phyloP scores from a whole-genome alignment of 2,888 invertebrate species.

The Agrotis puta region DNA sequence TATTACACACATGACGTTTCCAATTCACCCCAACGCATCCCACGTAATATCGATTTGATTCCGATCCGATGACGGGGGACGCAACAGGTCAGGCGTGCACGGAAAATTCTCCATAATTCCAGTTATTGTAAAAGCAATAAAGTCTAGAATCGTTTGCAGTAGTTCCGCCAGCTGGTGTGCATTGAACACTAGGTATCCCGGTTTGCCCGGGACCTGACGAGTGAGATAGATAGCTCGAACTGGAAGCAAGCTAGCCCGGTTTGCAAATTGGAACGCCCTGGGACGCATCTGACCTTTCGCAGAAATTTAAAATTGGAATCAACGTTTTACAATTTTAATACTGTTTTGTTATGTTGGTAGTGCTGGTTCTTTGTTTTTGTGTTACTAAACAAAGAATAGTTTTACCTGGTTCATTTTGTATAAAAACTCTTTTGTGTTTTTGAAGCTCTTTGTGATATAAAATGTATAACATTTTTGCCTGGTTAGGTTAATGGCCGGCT shows the following conservation, averaged over 20 bases:
- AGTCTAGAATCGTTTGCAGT: slow-evolving; percentile 72
- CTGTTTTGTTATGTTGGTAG: slow-evolving; percentile 31
- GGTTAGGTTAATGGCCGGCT: background rate
- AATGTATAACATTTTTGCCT: slow-evolving; percentile 16
- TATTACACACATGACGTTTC: slow-evolving; percentile 42
- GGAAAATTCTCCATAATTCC: slow-evolving; percentile 33
- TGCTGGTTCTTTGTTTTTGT: slow-evolving; percentile 40
- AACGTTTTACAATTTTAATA: slow-evolving; percentile 49
- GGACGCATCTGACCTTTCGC: slow-evolving; percentile 77
- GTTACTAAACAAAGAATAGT: slow-evolving; percentile 36
- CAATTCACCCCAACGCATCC: slow-evolving; percentile 58
- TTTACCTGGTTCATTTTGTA: slow-evolving; percentile 33
- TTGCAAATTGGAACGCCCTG: slow-evolving; percentile 71
- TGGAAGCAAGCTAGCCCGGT: slow-evolving; percentile 67
- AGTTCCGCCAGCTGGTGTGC: slow-evolving; percentile 66
- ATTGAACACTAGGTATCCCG: slow-evolving; percentile 77
- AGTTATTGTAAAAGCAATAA: slow-evolving; percentile 70
- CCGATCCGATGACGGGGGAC: slow-evolving; percentile 62
- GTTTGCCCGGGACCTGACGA: slow-evolving; percentile 83
- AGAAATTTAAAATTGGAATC: slow-evolving; percentile 64
- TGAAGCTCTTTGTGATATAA: slow-evolving; percentile 23
- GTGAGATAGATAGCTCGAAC: slow-evolving; percentile 80
- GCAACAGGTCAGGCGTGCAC: slow-evolving; percentile 66
- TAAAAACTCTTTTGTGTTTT: slow-evolving; percentile 33
- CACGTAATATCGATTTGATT: slow-evolving; percentile 69